Percentiles rank a stretch among this genome's conserved stretches.
Conservation (phyloP, 2,888 invertebrate species). For the Diaprepes abbreviatus region DNA sequence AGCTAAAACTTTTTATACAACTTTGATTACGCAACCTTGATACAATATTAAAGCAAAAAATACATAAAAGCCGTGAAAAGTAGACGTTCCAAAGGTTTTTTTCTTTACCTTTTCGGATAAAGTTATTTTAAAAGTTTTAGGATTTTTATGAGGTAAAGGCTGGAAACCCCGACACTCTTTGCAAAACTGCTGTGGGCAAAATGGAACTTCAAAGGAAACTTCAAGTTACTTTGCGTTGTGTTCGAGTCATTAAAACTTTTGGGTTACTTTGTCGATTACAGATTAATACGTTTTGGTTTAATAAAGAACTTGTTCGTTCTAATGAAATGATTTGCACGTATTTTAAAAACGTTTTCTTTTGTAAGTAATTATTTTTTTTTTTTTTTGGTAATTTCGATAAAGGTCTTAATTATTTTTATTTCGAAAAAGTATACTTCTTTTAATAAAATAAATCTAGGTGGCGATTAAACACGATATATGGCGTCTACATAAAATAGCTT, state of each 20-base stretch:
- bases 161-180: slow-evolving; percentile 33
- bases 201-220: slow-evolving; percentile 28
- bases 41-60: not conserved
- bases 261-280: slow-evolving; percentile 35
- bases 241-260: slow-evolving; percentile 34
- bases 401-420: too few species aligned
- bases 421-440: too few species aligned
- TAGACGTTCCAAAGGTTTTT: not conserved
- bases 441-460: too few species aligned
- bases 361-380: too few species aligned
- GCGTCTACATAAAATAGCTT: too few species aligned
- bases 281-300: slow-evolving; percentile 32
- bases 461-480: too few species aligned
- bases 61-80: not conserved
- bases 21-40: too few species aligned
- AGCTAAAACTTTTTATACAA: too few species aligned
- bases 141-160: slow-evolving; percentile 34
- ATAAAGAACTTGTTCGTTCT: slow-evolving; percentile 28
- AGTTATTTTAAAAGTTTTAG: slow-evolving; percentile 32
- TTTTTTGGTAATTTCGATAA: too few species aligned
- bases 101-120: slow-evolving; percentile 9
- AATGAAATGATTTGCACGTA: slow-evolving; percentile 1
- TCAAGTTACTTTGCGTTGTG: slow-evolving; percentile 27
- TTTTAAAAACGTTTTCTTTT: not conserved
- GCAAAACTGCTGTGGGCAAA: slow-evolving; percentile 27